These are phyloP conservation scores for Esox niger DNA, from an alignment of 2,113 vertebrate species.

Conservation along the genomic window DNA sequence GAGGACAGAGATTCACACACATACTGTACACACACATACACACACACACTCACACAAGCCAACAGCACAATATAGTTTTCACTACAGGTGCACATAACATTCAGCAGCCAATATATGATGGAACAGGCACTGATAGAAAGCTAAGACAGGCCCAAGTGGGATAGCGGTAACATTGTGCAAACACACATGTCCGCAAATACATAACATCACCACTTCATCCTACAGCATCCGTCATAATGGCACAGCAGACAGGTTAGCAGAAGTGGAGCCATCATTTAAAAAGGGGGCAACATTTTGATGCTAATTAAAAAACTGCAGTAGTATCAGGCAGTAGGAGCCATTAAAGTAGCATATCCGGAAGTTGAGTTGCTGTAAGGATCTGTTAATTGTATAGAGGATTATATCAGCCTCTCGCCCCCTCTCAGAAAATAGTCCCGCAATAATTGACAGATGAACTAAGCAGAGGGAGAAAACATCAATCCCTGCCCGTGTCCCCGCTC, in stretches of 20 bases:
- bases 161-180: neutral
- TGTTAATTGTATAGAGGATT: too few species aligned
- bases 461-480: too few species aligned
- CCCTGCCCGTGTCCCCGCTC: too few species aligned
- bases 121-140: neutral
- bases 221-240: neutral
- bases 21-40: neutral
- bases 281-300: conserved; percentile 22
- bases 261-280: conserved; percentile 5
- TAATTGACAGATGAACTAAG: too few species aligned
- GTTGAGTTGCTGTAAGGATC: too few species aligned
- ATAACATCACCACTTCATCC: neutral
- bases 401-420: too few species aligned
- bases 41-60: neutral
- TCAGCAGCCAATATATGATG: conserved; percentile 8
- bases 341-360: conserved; percentile 8
- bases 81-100: too few species aligned
- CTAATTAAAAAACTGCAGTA: conserved; percentile 26
- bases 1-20: conserved; percentile 1
- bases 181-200: neutral
- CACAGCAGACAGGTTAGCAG: neutral
- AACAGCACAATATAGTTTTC: neutral
- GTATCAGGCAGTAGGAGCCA: conserved; percentile 6
- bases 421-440: too few species aligned
- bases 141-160: too few species aligned